Evolutionary conservation across 2,888 invertebrate species (phyloP), one percentile per base, ranked within the genome.

Genomic region (Morpho achilles): DNA sequence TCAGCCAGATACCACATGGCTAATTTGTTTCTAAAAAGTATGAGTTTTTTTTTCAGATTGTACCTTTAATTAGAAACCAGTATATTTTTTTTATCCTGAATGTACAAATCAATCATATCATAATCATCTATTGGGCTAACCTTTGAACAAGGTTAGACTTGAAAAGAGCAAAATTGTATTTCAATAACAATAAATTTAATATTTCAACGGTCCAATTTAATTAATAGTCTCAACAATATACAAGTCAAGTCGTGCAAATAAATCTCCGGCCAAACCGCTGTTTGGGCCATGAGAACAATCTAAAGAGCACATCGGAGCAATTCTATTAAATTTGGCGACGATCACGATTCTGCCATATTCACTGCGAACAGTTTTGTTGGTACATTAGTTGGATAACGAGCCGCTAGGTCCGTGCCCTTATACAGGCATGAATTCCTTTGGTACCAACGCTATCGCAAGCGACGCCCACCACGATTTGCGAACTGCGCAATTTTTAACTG

Each of bases 381-480:
- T 50, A 56, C 51, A 49, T 51, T 54, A 63, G 48, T 53, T 55
- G 45, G 51, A 54, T 58, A 60, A 65, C 63, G 7, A 49, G 42
- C 42, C 42, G 69, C 69, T 58, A 71, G 69, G 70, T 59, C 66
- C 62, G 64, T 67, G 71, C 72, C 79, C 80, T 73, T 76, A 76
- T 77, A 76, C 68, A 68, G 60, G 59, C 69, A 68, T 67, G 73
- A 76, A 75, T 72, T 77, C 71, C 74, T 72, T 70, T 72, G 65
- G 57, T 68, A 64, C 16, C 16, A 16, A 16, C 66, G 59, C 63
- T 70, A 63, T 65, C 68, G 65, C 65, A 68, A 71, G 68, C 69
- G 69, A 74, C 72, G 74, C 76, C 75, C 71, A 74, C 73, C 69
- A 63, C 67, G 69, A 66, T 50, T 63, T 51, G 56, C 10, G 61